These are phyloP conservation scores for Dromococcyx pavoninus DNA, from an alignment of 2,797 vertebrate genomes.

Conservation along the genomic window DNA sequence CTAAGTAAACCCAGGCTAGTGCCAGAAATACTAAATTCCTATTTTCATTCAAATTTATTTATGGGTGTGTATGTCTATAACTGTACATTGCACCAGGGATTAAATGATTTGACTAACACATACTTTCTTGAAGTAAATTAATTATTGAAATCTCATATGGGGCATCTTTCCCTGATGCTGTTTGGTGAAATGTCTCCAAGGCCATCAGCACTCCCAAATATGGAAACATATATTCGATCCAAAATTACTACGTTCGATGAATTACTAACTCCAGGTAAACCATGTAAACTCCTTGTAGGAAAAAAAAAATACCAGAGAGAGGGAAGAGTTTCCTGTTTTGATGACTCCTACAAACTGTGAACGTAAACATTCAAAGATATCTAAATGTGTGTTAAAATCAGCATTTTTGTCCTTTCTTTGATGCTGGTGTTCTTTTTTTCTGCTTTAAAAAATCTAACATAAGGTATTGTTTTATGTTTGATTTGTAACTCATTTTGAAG, in stretches of 20 bases:
- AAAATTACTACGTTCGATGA: neutral
- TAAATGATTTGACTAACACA: neutral
- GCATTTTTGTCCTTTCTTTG: conserved; percentile 15
- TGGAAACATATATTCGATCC: neutral
- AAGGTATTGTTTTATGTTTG: neutral
- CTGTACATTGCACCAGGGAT: neutral
- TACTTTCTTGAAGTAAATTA: neutral
- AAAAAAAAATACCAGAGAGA: neutral
- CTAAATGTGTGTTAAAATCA: neutral
- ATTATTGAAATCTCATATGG: neutral
- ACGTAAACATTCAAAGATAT: neutral
- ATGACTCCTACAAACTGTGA: neutral
- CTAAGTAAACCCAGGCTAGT: neutral
- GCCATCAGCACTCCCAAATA: neutral
- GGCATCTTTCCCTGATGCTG: neutral
- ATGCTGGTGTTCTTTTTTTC: neutral
- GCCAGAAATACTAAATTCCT: neutral
- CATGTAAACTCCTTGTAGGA: neutral
- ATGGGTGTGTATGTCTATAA: neutral
- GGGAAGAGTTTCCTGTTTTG: neutral
- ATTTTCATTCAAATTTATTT: neutral
- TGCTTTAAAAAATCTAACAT: neutral
- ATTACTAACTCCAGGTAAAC: neutral
- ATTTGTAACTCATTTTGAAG: neutral
- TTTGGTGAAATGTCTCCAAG: neutral